Conservation (phyloP, 2,113 vertebrate genomes). For the Sakesphorus luctuosus region DNA sequence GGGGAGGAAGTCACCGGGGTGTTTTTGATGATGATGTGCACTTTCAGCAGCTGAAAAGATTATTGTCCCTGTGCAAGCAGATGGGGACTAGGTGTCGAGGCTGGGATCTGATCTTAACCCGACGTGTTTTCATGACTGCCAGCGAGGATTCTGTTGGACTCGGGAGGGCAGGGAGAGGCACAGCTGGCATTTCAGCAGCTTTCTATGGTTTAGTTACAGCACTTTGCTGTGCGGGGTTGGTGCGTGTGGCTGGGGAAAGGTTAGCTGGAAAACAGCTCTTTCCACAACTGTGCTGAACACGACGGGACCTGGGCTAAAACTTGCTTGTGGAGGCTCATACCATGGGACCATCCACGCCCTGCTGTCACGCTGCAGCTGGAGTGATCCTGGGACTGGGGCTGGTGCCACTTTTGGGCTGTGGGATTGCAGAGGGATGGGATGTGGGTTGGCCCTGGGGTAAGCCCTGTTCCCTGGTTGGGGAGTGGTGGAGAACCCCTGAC, state of each 20-base stretch:
- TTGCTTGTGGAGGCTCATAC: not conserved
- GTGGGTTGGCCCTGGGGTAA: not conserved
- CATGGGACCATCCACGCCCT: rapidly evolving
- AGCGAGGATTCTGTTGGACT: not conserved
- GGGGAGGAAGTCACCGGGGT: not conserved
- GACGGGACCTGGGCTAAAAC: not conserved
- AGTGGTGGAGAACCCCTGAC: no score
- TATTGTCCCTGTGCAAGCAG: not conserved
- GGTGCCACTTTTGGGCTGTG: not conserved
- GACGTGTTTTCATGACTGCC: not conserved
- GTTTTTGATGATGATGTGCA: not conserved
- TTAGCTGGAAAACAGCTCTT: not conserved
- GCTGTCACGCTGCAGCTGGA: rapidly evolving
- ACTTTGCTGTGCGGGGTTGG: not conserved
- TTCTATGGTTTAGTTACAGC: not conserved
- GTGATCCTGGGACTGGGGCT: rapidly evolving
- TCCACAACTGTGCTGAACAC: not conserved
- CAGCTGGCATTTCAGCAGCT: not conserved
- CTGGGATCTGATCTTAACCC: not conserved
- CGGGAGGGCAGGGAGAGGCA: not conserved
- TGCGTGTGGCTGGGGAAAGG: not conserved
- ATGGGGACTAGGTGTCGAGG: not conserved
- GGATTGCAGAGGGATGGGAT: not conserved
- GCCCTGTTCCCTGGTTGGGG: not conserved
- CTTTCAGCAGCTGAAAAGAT: not conserved